Evolutionary conservation across 2,888 invertebrate genomes (phyloP).

Genomic region (Pammene aurita): DNA sequence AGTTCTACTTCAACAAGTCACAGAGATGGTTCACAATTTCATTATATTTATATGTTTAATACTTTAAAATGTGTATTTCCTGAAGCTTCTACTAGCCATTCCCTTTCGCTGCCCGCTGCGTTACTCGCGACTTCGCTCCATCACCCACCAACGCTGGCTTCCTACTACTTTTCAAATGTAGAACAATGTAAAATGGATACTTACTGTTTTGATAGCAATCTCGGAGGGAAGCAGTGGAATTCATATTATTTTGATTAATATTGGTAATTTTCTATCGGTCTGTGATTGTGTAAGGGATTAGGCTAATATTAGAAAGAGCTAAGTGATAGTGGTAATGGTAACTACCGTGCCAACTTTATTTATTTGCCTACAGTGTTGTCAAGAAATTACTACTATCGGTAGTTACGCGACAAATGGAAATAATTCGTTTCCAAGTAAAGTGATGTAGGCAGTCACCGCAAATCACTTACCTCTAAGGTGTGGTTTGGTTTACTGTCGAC

Average conservation of each 20-base stretch:
- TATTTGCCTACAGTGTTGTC: slow-evolving; percentile 31
- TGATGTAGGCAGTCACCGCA: slow-evolving; percentile 12
- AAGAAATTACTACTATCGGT: slow-evolving; percentile 22
- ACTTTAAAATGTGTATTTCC: slow-evolving; percentile 28
- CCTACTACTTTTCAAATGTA: slow-evolving; percentile 42
- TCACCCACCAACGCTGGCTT: slow-evolving; percentile 44
- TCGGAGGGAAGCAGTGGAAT: slow-evolving; percentile 38
- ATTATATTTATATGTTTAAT: no score
- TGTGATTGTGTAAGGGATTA: slow-evolving; percentile 36
- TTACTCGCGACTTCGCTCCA: slow-evolving; percentile 44
- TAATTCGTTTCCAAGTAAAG: slow-evolving; percentile 20
- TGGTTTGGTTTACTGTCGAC: no score
- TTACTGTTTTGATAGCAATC: slow-evolving; percentile 40
- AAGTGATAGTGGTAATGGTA: slow-evolving; percentile 22
- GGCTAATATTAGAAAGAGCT: slow-evolving; percentile 30
- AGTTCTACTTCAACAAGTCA: no score
- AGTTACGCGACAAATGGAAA: slow-evolving; percentile 35
- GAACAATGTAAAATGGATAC: slow-evolving; percentile 41
- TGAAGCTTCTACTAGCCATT: slow-evolving; percentile 42
- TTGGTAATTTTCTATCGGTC: slow-evolving; percentile 38
- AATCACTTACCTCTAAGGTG: slow-evolving; percentile 12
- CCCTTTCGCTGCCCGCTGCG: slow-evolving; percentile 47
- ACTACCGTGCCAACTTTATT: slow-evolving; percentile 31
- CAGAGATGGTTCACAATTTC: no score
- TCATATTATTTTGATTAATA: slow-evolving; percentile 42